Base-by-base conservation (phyloP, 2,797 vertebrate species). In the Urosaurus nigricauda region DNA sequence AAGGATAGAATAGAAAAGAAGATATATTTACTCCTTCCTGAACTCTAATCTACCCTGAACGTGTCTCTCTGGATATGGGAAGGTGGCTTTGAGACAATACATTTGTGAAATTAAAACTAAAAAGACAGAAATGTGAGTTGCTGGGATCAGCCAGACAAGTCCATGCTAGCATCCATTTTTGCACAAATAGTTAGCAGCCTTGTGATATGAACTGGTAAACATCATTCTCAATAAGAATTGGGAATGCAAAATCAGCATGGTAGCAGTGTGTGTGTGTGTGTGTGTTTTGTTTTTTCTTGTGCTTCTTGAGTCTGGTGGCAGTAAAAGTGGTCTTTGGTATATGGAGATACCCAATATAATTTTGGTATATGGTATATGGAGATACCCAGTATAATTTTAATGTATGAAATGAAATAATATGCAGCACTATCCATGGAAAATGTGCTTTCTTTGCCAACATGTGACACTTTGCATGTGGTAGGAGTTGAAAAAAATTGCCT, bases 401-500 rank as follows among this genome's bases (percentile, higher is more conserved):
- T 32, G 2, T 65, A 68, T 12, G 9, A 32, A 68, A 68, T 68
- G 12, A 68, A 13, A 68, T 68, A 32, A 29, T 32, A 32, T 68
- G 17, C 29, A 26, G 9, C 29, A 56, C 58, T 14, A 0, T 0
- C 26, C 85, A 81, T 40, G 56, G 88, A 87, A 79, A 90, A 84
- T 1, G 14, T 29, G 9, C 83, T 65, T 85, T 11, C 0, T 87
- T 80, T 80, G 77, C 29, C 21, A 17, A 68, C 4, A 35, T 79
- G 32, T 60, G 35, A 11, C 35, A 21, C n/a, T 68, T 85, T 32
- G 11, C 26, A 51, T 60, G 12, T 93, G 88, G 19, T 89, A 58
- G 88, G 83, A 90, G 88, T 86, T 88, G 5, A 3, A 51, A 87
- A 89, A 81, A 6, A 14, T 29, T 73, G 91, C 68, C 73, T 82